A percentile compares a stretch with the other conserved stretches of the same genome.
These are phyloP conservation scores for Aselliscus stoliczkanus DNA, from an alignment of 2,797 vertebrate species.

Conservation along the genomic window DNA sequence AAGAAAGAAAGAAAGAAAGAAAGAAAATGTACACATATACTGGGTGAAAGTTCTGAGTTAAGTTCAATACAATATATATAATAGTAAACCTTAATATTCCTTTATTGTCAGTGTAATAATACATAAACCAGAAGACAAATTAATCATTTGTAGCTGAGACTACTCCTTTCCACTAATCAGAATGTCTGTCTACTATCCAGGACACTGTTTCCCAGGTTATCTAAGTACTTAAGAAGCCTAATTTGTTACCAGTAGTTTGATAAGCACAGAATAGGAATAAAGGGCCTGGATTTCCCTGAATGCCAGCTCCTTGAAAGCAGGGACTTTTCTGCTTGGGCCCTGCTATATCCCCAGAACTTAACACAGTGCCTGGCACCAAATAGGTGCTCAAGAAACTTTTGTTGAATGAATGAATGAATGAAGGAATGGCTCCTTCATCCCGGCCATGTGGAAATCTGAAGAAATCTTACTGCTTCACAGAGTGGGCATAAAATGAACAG, in stretches of 20 bases:
- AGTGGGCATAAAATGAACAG: background rate
- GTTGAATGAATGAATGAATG: background rate
- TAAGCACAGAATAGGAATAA: background rate
- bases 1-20: no score
- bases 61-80: background rate
- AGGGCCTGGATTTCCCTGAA: background rate
- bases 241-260: background rate
- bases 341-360: background rate
- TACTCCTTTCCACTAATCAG: background rate
- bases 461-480: background rate
- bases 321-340: background rate
- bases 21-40: background rate
- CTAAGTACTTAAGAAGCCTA: background rate
- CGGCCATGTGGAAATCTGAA: background rate
- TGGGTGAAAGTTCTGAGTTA: background rate
- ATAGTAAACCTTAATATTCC: background rate
- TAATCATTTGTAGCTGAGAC: background rate
- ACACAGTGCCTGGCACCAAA: background rate
- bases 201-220: background rate
- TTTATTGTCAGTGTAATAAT: background rate
- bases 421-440: background rate
- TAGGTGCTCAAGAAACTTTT: background rate
- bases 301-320: background rate
- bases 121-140: background rate
- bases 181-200: background rate